Evolutionary conservation across 2,113 vertebrate species (phyloP), one percentile per base, ranked within the genome.

Genomic region (Chloropsis cyanopogon): DNA sequence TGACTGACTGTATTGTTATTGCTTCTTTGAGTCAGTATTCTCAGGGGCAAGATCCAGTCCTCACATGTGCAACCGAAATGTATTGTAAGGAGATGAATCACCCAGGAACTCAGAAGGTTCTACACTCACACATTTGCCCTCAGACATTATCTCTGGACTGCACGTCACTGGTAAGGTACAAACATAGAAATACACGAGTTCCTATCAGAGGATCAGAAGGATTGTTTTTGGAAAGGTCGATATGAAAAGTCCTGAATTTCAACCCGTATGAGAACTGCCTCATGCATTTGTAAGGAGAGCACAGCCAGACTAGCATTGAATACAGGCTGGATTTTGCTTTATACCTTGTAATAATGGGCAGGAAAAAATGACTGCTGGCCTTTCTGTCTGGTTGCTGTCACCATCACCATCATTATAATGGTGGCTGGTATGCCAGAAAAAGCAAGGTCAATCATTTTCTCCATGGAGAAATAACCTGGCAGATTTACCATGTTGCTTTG

Each of bases 281-380:
- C 35, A 14, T 8, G 26, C 33, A 75, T 82, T n/a, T 90, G 14
- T 80, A 80, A 91, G 81, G 56, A 90, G 7, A 83, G 53, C 56
- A 47, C 23, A 69, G 90, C 65, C 80, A 93, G 86, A 53, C 31
- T 69, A 77, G 20, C 12, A 9, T 14, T 53, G 6, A 82, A 86
- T 92, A 91, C 82, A 81, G 79, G 50, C 68, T 78, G 56, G 44
- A 66, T 90, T 95, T 96, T 71, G 28, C 88, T 93, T 92, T 90
- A 78, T 86, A 88, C 80, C 83, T 93, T 94, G 61, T 94, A 97
- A 92, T 96, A 97, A 96, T 49, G 53, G 88, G 88, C 60, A 94
- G 80, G 76, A 94, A 96, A 96, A 69, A 95, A 96, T 95, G 94
- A 94, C n/a, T 94, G 79, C 88, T 96, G 85, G 93, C 65, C 65